A percentile compares a stretch with the other conserved stretches of the same genome.
phyloP scores from a whole-genome alignment of 2,888 invertebrate genomes.

The Lithophane ornitopus region DNA sequence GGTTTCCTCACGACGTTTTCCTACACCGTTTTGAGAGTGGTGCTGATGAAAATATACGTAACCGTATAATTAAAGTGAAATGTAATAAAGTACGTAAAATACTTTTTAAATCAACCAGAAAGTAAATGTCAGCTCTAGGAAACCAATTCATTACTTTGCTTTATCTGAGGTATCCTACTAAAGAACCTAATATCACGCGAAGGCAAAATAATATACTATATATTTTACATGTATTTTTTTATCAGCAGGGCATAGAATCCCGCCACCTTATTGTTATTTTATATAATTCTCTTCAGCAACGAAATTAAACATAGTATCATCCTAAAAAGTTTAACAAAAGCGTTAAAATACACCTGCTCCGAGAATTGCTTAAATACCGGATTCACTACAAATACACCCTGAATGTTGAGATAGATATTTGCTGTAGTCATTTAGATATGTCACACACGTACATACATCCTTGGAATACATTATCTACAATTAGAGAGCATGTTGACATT shows the following conservation, averaged over 20 bases:
- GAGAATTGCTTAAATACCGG: constrained; percentile 41
- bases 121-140: neutral
- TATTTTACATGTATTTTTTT: neutral
- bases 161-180: neutral
- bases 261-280: constrained; percentile 2
- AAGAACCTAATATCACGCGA: neutral
- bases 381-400: constrained; percentile 38
- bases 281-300: constrained; percentile 28
- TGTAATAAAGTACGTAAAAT: neutral
- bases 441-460: constrained; percentile 11
- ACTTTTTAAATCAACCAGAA: neutral
- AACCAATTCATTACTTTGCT: neutral
- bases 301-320: constrained; percentile 47
- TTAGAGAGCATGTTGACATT: constrained; percentile 27
- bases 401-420: constrained; percentile 24
- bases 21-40: no score
- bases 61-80: neutral
- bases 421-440: constrained; percentile 12
- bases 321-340: constrained; percentile 57
- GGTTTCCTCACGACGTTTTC: no score
- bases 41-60: no score
- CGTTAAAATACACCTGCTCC: constrained; percentile 57
- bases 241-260: neutral
- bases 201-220: neutral
- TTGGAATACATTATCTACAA: constrained; percentile 28